A percentile compares a stretch with the other conserved stretches of the same genome.
Conservation (phyloP, 2,113 vertebrate species). For the Beaufortia kweichowensis region DNA sequence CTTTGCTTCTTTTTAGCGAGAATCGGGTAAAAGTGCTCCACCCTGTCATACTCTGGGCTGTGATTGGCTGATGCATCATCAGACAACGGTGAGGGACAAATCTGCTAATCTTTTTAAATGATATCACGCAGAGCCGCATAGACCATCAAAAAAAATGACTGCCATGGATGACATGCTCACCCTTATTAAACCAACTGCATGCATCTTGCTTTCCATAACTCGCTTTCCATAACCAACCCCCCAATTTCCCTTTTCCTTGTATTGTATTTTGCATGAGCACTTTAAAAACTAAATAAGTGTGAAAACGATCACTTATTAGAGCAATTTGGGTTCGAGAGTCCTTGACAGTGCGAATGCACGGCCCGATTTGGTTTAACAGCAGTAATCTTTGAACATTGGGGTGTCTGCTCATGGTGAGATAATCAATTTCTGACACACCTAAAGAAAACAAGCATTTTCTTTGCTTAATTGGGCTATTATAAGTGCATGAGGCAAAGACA, state of each 20-base stretch:
- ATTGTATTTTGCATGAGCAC: constrained; percentile 59
- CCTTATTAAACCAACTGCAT: constrained; percentile 46
- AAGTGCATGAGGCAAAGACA: constrained; percentile 62
- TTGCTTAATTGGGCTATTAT: constrained; percentile 70
- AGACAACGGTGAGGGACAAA: constrained; percentile 54
- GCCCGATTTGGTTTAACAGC: constrained; percentile 51
- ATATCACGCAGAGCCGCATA: constrained; percentile 39
- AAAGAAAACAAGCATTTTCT: constrained; percentile 61
- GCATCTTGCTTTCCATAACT: constrained; percentile 23
- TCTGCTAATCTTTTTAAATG: constrained; percentile 58
- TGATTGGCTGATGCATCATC: constrained; percentile 30
- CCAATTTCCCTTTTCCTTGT: constrained; percentile 22
- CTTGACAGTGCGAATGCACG: constrained; percentile 56
- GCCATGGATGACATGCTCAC: constrained; percentile 42
- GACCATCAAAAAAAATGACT: constrained; percentile 48
- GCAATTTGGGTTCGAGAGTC: constrained; percentile 55
- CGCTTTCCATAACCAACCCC: constrained; percentile 24
- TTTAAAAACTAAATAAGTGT: constrained; percentile 70
- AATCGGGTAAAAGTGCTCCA: constrained; percentile 15
- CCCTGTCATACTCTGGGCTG: constrained; percentile 24
- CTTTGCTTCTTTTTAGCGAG: not conserved
- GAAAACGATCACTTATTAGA: constrained; percentile 67
- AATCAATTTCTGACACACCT: constrained; percentile 70
- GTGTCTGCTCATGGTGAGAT: constrained; percentile 65
- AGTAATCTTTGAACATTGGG: constrained; percentile 60